A percentile compares a stretch with the other conserved stretches of the same genome.
phyloP scores from a whole-genome alignment of 2,113 vertebrate species.

The Paralichthys olivaceus region DNA sequence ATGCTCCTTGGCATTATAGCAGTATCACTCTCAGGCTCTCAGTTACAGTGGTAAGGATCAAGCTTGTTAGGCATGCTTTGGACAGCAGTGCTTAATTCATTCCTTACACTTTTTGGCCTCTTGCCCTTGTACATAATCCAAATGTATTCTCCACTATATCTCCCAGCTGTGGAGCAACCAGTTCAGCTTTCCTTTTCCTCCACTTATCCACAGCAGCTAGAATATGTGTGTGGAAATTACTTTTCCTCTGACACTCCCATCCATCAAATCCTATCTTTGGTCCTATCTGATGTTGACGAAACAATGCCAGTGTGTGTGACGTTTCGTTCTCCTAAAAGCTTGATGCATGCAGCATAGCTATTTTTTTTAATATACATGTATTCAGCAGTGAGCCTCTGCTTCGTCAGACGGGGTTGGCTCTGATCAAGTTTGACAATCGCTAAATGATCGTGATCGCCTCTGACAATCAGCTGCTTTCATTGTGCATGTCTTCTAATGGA shows the following conservation, averaged over 20 bases:
- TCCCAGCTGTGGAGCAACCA: neutral
- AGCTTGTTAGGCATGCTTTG: neutral
- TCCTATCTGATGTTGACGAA: slow-evolving; percentile 57
- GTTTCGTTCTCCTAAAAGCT: slow-evolving; percentile 35
- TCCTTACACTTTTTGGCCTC: neutral
- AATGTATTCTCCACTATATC: neutral
- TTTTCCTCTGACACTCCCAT: slow-evolving; percentile 62
- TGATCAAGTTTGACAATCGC: slow-evolving; percentile 40
- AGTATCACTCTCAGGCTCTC: neutral
- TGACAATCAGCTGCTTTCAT: slow-evolving; percentile 28
- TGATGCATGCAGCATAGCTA: neutral
- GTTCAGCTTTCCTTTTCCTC: neutral
- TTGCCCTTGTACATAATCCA: slow-evolving; percentile 9
- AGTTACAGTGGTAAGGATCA: neutral
- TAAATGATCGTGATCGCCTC: slow-evolving; percentile 39
- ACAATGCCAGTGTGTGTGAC: slow-evolving; percentile 22
- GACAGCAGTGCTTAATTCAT: neutral
- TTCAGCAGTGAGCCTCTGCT: slow-evolving; percentile 7
- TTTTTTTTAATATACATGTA: slow-evolving; percentile 50
- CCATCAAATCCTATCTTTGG: slow-evolving; percentile 54
- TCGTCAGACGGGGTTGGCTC: neutral
- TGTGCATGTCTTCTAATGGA: slow-evolving; percentile 2
- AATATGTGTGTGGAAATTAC: slow-evolving; percentile 53
- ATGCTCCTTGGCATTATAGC: neutral
- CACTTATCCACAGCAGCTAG: slow-evolving; percentile 38